These are phyloP conservation scores for Pygmarrhopalites habei DNA, from an alignment of 1,140 invertebrate genomes.

Conservation along the genomic window DNA sequence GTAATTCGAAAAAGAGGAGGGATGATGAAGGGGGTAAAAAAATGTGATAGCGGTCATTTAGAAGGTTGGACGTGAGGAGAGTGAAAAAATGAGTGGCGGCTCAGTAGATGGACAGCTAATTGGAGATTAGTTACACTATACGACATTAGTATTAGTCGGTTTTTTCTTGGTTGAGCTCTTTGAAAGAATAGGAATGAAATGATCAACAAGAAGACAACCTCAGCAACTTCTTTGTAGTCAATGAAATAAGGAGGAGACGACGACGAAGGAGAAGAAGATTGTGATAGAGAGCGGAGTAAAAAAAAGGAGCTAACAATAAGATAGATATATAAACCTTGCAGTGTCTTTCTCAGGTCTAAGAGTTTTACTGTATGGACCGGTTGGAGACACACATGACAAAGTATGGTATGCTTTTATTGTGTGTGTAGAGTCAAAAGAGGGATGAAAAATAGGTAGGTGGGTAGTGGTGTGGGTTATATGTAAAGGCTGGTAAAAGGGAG, in stretches of 20 bases:
- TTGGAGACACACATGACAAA: too few relatives aligned
- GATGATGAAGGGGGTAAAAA: too few relatives aligned
- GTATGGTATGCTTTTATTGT: too few relatives aligned
- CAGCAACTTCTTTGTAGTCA: too few relatives aligned
- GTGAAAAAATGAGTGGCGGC: conserved; percentile 24
- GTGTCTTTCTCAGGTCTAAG: too few relatives aligned
- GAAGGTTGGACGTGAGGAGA: conserved; percentile 1
- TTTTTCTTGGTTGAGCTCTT: conserved; percentile 2
- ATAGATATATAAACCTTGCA: neutral
- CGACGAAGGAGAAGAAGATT: neutral
- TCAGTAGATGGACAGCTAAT: conserved; percentile 22
- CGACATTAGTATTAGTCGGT: conserved; percentile 28
- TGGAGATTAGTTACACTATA: conserved; percentile 30
- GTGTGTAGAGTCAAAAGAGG: too few relatives aligned
- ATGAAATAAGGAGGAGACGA: neutral
- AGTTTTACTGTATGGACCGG: too few relatives aligned
- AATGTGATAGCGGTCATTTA: conserved; percentile 13
- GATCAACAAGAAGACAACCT: neutral
- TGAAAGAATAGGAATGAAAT: neutral
- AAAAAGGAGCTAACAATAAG: neutral
- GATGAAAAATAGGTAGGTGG: too few relatives aligned
- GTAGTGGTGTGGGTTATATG: too few relatives aligned
- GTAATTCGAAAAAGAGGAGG: too few relatives aligned
- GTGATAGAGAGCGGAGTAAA: neutral
- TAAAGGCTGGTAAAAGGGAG: too few relatives aligned